A percentile compares a stretch with the other conserved stretches of the same genome.
Conservation (phyloP, 2,797 vertebrate species). For the Simalia tracyae region DNA sequence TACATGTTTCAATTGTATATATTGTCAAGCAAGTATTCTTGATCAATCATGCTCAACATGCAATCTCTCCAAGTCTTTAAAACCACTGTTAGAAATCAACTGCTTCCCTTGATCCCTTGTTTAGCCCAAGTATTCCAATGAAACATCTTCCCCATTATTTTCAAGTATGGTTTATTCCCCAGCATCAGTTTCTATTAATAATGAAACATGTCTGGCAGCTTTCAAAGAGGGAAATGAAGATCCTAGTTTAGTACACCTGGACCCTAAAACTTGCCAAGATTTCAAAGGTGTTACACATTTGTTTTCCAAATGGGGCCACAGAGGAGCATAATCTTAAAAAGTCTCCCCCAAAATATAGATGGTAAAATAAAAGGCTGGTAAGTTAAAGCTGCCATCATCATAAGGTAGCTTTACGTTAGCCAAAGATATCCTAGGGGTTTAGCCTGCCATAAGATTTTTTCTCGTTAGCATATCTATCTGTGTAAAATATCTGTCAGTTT, state of each 20-base stretch:
- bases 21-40: neutral
- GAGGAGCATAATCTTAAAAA: neutral
- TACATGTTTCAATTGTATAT: neutral
- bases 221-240: neutral
- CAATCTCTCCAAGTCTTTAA: neutral
- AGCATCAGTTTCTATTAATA: neutral
- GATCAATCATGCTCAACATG: neutral
- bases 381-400: neutral
- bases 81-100: neutral
- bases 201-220: neutral
- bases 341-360: neutral
- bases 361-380: neutral
- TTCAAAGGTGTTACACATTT: neutral
- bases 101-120: neutral
- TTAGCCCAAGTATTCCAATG: neutral
- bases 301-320: neutral
- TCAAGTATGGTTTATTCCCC: neutral
- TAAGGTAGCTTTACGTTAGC: neutral
- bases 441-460: neutral
- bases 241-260: neutral
- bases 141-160: neutral
- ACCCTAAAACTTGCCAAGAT: neutral
- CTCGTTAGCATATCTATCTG: neutral
- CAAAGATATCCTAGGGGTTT: neutral
- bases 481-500: neutral